Base-by-base conservation (phyloP, 2,113 vertebrate genomes). In the Halichoerus grypus region DNA sequence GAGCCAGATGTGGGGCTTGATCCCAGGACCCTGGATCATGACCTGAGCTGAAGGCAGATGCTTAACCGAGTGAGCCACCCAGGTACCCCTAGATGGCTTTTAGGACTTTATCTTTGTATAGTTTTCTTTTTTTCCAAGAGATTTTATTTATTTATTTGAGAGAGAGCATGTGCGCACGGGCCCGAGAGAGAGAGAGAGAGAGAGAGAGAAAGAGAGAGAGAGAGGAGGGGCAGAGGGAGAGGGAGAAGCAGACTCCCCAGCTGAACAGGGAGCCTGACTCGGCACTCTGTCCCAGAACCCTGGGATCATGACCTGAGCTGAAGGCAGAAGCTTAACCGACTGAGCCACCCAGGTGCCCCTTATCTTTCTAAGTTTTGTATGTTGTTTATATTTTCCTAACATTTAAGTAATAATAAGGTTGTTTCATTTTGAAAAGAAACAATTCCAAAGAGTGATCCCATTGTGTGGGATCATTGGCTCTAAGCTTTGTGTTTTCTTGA, bases 351-450 rank as follows among this genome's bases (percentile, higher is more conserved):
- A 69, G 33, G 33, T 19, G 5, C 33, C 67, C 33, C 33, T 91
- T 76, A 63, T 53, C 36, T 77, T 89, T 57, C 28, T 57, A 53
- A 89, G 31, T 81, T 91, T 81, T 69, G n/a, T 67, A n/a, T 67
- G 55, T n/a, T 79, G 21, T 61, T 88, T 96, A 33, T 89, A 31
- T 71, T 76, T 89, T 92, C 24, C 79, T 94, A 85, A 93, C 57
- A 80, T 65, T 71, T 42, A 77, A 81, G 8, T 77, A 92, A 85
- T 84, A 42, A 63, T 87, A 63, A 79, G 69, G 15, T 59, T 84
- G 9, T 94, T 93, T 92, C 21, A 71, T 87, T 93, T 95, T 59
- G 28, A 46, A 91, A 91, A 81, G 65, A 94, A 95, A 49, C 12
- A 69, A 61, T 42, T 88, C 69, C 19, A 55, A 80, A 16, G 61